Base-by-base conservation (phyloP, 1,140 invertebrate species). In the Drosophila ogumai region DNA sequence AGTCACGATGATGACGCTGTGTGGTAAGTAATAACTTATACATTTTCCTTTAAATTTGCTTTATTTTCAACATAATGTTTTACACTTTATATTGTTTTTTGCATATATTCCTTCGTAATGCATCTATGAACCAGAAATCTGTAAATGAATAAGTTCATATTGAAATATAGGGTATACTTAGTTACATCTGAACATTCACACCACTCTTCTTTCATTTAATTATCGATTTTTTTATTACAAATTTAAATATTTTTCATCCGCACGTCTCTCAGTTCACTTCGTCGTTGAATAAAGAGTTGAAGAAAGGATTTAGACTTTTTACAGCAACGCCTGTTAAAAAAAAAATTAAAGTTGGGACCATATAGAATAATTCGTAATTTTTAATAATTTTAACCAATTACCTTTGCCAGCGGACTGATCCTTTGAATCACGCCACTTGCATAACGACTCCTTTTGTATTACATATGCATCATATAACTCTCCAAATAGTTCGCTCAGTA, bases 351-450 rank as follows among this genome's bases (percentile, higher is more conserved):
- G 31, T 41, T 57, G 25, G 2, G n/a, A 22, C 9, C 49, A 41
- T 12, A 40, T 36, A 6, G 12, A 43, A 15, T 32, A 9, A 28
- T 36, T 9, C 0, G 28, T 1, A 17, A 38, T 12, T 31, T 9
- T 15, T 15, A 36, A 3, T 28, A 6, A 15, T 46, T 47, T 19
- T 9, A 28, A n/a, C 43, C 40, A 68, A 6, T 46, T 91, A 92
- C 91, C 91, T 55, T 92, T 92, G 28, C 91, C 91, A 61, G 91
- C 90, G 17, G 91, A 91, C 60, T 92, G 91, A 65, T 92, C 91
- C 55, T 91, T 92, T 36, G 91, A 92, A 64, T 92, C 91, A 12
- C 90, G 81, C 91, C 91, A 92, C 49, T 91, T 91, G 40, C 74
- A 82, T n/a, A 92, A 79, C 1, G 86, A 81, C 44, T 92, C 91